Percentiles rank a stretch among this genome's conserved stretches.
These are phyloP conservation scores for Solea senegalensis DNA, from an alignment of 2,113 vertebrate genomes.

Conservation along the genomic window DNA sequence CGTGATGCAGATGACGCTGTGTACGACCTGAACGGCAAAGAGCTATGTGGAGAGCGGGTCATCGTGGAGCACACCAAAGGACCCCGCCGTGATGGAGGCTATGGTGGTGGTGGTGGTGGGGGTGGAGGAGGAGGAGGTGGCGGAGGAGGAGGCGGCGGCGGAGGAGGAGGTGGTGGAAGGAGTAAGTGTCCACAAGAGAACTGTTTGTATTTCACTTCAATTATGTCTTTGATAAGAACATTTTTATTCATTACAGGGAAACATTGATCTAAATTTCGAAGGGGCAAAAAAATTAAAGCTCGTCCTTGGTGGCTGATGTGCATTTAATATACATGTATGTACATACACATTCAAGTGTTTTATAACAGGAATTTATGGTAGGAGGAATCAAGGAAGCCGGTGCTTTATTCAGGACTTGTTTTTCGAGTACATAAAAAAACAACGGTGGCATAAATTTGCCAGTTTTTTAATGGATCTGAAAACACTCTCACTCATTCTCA, in stretches of 20 bases:
- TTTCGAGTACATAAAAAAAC: too few relatives aligned
- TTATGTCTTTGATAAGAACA: conserved; percentile 21
- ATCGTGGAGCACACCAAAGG: conserved; percentile 84
- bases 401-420: too few relatives aligned
- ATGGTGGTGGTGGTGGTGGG: conserved; percentile 69
- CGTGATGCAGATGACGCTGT: conserved; percentile 96
- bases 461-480: too few relatives aligned
- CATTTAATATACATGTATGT: conserved; percentile 41
- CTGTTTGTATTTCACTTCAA: conserved; percentile 6
- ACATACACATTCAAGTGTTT: too few relatives aligned
- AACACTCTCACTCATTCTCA: background rate
- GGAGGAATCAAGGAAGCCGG: too few relatives aligned
- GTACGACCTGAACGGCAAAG: conserved; percentile 96
- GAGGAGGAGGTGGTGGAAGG: conserved; percentile 78
- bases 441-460: too few relatives aligned
- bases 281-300: conserved; percentile 13
- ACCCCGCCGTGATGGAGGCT: conserved; percentile 89
- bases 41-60: conserved; percentile 93
- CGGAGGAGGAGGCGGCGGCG: background rate
- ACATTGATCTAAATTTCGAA: conserved; percentile 17
- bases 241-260: conserved; percentile 46
- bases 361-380: too few relatives aligned
- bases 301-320: conserved; percentile 76
- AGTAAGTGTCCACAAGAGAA: conserved; percentile 83
- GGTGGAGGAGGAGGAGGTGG: background rate